phyloP scores from a whole-genome alignment of 1,140 invertebrate species.

The Drosophila pandora region DNA sequence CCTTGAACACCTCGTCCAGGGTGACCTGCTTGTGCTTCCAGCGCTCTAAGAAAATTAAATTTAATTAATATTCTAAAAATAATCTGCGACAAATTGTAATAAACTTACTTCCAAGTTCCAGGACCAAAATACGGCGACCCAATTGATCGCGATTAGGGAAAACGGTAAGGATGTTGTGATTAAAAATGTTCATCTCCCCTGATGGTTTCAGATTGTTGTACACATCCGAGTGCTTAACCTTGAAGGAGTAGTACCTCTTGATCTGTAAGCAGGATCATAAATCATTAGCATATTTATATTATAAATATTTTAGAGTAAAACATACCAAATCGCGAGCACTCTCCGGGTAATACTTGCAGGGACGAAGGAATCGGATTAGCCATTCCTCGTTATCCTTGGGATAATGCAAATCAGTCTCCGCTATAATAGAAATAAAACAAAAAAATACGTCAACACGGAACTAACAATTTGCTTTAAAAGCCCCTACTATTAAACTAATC shows the following conservation, averaged over 20 bases:
- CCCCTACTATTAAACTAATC: neutral
- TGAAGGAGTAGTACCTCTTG: conserved; percentile 91
- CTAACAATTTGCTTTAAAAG: neutral
- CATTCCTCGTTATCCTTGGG: conserved; percentile 89
- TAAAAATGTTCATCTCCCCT: conserved; percentile 90
- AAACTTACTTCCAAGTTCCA: conserved; percentile 91
- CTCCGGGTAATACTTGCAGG: conserved; percentile 92
- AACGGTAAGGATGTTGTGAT: conserved; percentile 90
- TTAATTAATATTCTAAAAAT: neutral
- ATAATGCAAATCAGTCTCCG: conserved; percentile 88
- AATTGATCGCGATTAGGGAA: conserved; percentile 90
- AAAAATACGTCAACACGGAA: neutral
- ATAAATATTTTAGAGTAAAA: neutral
- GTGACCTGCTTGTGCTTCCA: conserved; percentile 92
- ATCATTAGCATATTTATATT: neutral
- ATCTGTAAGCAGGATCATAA: conserved; percentile 84
- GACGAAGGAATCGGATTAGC: conserved; percentile 90
- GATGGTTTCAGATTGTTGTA: conserved; percentile 89
- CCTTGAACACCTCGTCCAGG: conserved; percentile 93
- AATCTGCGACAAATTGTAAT: neutral
- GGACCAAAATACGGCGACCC: conserved; percentile 89
- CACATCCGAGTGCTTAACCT: conserved; percentile 89
- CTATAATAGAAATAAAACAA: conserved; percentile 84
- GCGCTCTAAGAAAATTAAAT: conserved; percentile 86
- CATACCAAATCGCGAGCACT: conserved; percentile 89